A percentile compares a stretch with the other conserved stretches of the same genome.
These are phyloP conservation scores for Embiotoca jacksoni DNA, from an alignment of 2,113 vertebrate species.

Conservation along the genomic window DNA sequence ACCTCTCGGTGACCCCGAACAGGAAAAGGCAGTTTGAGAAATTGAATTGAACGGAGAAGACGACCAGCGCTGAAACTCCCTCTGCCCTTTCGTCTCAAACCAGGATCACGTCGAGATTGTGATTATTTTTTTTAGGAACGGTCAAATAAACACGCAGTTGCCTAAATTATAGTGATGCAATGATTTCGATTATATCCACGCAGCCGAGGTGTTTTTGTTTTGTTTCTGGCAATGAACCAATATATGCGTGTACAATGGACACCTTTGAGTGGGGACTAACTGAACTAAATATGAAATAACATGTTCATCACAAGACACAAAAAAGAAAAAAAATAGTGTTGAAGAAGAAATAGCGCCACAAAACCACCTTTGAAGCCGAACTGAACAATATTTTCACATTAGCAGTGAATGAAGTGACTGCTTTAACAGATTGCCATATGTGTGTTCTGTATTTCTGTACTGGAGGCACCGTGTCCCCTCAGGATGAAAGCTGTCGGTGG, in stretches of 20 bases:
- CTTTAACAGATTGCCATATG: no score
- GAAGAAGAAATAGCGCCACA: background rate
- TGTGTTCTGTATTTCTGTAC: no score
- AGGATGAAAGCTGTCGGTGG: no score
- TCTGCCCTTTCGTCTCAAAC: background rate
- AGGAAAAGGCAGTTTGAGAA: background rate
- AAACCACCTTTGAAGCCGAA: background rate
- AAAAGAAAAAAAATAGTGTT: no score
- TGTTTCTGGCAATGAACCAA: background rate
- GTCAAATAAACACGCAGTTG: no score
- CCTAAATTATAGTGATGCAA: background rate
- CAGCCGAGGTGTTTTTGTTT: background rate
- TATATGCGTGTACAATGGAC: background rate
- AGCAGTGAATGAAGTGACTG: no score
- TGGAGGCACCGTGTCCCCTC: no score
- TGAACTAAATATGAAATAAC: background rate
- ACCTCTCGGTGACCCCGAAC: constrained; percentile 30
- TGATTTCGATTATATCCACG: background rate
- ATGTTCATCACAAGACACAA: background rate
- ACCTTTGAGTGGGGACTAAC: background rate
- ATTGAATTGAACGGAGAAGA: background rate
- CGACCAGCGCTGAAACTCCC: background rate
- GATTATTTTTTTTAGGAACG: no score
- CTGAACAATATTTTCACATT: no score
- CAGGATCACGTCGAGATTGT: no score